Percentiles rank a stretch among this genome's conserved stretches.
Conservation (phyloP, 2,797 vertebrate species). For the Uromys caudimaculatus region DNA sequence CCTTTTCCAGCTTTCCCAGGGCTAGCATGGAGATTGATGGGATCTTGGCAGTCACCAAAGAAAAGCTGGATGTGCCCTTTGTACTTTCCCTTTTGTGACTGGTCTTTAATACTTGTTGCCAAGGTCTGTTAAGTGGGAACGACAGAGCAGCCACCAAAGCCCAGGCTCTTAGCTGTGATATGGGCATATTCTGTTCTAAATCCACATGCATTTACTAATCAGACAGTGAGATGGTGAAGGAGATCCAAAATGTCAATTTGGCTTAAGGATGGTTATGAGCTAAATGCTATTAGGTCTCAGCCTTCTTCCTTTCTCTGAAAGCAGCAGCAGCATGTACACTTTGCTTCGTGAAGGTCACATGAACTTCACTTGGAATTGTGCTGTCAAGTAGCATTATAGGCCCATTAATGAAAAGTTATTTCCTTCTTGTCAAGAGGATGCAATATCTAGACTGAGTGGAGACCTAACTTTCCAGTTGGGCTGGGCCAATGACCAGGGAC, state of each 20-base stretch:
- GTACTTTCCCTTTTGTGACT: conserved; percentile 59
- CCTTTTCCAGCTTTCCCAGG: conserved; percentile 38
- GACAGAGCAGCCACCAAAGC: conserved; percentile 16
- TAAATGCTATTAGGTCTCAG: neutral
- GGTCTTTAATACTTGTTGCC: conserved; percentile 43
- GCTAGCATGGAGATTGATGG: conserved; percentile 46
- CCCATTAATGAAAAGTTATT: neutral
- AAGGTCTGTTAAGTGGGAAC: conserved; percentile 23
- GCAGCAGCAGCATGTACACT: neutral
- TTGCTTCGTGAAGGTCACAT: neutral
- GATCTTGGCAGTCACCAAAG: conserved; percentile 61
- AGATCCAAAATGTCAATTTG: conserved; percentile 26
- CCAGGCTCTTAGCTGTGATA: conserved; percentile 3
- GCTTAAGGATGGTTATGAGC: neutral
- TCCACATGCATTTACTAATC: neutral
- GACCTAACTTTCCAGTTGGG: too few species aligned
- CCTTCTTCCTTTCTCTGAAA: neutral
- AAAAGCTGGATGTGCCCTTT: conserved; percentile 51
- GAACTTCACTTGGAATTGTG: neutral
- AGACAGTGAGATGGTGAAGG: conserved; percentile 16
- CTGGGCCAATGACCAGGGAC: neutral
- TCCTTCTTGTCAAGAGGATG: neutral
- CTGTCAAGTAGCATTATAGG: neutral
- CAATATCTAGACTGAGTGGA: neutral
- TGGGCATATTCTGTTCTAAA: neutral